Evolutionary conservation across 2,888 invertebrate species (phyloP).

Genomic region (Ypsolopha sequella): DNA sequence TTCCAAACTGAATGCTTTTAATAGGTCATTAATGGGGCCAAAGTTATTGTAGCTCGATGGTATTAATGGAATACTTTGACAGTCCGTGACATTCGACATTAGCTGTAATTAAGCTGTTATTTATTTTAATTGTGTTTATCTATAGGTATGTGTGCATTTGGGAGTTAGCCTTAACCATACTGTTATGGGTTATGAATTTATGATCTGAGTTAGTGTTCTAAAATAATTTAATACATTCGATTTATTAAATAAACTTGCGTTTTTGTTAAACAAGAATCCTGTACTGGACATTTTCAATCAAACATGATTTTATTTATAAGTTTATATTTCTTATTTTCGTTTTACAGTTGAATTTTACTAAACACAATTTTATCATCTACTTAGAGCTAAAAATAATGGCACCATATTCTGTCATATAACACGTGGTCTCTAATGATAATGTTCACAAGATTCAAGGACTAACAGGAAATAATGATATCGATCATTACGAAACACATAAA

Average conservation of each 20-base stretch:
- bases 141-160: not conserved
- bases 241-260: not conserved
- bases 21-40: not conserved
- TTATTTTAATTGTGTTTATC: not conserved
- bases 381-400: not conserved
- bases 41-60: not conserved
- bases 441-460: no score
- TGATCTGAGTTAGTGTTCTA: not conserved
- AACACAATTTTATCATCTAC: not conserved
- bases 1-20: no score
- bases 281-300: not conserved
- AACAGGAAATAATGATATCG: no score
- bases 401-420: not conserved
- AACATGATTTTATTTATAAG: not conserved
- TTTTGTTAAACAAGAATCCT: not conserved
- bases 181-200: not conserved
- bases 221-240: conserved; percentile 1
- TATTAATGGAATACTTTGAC: not conserved
- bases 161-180: not conserved
- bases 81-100: no score
- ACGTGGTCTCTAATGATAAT: no score
- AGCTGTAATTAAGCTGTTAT: not conserved
- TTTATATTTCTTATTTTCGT: not conserved
- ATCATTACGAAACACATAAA: no score
- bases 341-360: not conserved